Conservation (phyloP, 2,797 vertebrate genomes). For the Tapera naevia region DNA sequence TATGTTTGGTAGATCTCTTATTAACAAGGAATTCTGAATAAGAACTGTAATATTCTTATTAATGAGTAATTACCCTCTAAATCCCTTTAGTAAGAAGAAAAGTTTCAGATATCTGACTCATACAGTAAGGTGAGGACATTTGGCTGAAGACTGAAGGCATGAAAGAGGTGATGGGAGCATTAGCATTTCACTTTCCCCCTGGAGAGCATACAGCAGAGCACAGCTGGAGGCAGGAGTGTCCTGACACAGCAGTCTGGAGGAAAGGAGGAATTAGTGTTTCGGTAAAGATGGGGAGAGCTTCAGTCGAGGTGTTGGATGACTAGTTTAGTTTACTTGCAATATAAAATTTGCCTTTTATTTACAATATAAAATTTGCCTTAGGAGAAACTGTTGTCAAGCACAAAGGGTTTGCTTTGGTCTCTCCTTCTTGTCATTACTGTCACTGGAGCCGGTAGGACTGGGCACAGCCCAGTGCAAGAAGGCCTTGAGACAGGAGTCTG, state of each 20-base stretch:
- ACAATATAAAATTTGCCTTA: background rate
- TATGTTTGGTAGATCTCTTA: background rate
- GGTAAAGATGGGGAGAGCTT: background rate
- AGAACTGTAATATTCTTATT: background rate
- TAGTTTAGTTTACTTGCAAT: background rate
- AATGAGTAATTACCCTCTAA: background rate
- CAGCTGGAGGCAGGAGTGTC: background rate
- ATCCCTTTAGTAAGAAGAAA: background rate
- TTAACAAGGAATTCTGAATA: constrained; percentile 15
- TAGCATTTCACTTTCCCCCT: background rate
- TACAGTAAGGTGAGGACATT: background rate
- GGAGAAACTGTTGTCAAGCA: background rate
- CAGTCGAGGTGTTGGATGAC: background rate
- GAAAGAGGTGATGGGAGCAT: background rate
- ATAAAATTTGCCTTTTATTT: background rate
- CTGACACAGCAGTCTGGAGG: background rate
- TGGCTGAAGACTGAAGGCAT: background rate
- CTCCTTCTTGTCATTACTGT: background rate
- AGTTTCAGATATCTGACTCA: background rate
- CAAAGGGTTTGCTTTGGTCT: background rate
- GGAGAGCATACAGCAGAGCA: background rate
- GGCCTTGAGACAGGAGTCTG: background rate
- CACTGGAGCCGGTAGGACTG: background rate
- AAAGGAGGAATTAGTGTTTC: background rate
- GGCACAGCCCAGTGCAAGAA: background rate